Conservation (phyloP, 2,888 invertebrate species). For the Lathronympha strigana region DNA sequence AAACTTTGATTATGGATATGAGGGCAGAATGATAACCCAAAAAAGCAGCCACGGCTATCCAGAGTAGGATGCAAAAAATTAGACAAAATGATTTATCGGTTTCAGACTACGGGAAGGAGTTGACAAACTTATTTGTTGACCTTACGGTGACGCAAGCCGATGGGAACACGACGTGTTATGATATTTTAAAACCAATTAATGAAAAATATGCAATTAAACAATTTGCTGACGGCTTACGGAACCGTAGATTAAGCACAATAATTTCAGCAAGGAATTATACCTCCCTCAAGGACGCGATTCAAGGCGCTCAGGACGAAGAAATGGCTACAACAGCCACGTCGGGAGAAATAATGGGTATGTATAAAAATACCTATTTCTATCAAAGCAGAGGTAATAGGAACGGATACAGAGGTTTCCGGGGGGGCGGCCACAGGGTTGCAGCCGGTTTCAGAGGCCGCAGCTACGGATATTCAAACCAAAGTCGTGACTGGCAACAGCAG, state of each 20-base stretch:
- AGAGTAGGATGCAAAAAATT: background rate
- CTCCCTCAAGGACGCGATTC: no score
- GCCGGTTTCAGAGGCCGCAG: no score
- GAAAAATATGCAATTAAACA: slow-evolving; percentile 27
- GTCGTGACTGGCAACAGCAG: no score
- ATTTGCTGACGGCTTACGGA: slow-evolving; percentile 27
- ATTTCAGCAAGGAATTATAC: no score
- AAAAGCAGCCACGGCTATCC: slow-evolving; percentile 12
- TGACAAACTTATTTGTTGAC: background rate
- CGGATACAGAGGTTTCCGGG: no score
- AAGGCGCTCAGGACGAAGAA: no score
- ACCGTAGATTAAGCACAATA: background rate
- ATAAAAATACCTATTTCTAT: no score
- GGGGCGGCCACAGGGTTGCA: no score
- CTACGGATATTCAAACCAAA: no score
- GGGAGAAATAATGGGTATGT: no score
- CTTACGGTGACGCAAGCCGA: background rate
- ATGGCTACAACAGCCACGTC: no score
- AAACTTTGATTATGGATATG: slow-evolving; percentile 1
- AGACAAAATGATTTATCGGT: slow-evolving; percentile 10
- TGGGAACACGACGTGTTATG: slow-evolving; percentile 7
- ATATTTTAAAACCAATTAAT: slow-evolving; percentile 29
- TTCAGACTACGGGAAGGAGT: background rate
- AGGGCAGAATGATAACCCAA: background rate
- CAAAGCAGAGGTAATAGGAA: no score